Percentiles rank a stretch among this genome's conserved stretches.
Conservation (phyloP, 2,113 vertebrate species). For the Willisornis vidua region DNA sequence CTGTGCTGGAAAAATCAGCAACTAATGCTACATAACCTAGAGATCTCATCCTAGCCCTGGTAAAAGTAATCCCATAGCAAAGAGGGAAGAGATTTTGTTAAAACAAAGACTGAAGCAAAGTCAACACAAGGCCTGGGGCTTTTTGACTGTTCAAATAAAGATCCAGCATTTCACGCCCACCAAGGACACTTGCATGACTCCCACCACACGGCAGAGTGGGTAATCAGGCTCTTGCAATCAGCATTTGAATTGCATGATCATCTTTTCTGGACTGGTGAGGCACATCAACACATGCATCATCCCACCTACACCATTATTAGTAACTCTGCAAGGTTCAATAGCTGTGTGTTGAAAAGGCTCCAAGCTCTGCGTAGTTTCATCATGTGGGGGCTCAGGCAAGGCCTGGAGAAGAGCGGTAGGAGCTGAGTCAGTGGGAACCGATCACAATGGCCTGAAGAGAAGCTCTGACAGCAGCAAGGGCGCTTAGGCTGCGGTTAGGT, state of each 20-base stretch:
- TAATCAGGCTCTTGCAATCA: background rate
- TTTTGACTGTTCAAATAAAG: background rate
- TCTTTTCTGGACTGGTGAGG: background rate
- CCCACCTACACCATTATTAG: background rate
- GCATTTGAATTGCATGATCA: background rate
- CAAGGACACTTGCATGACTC: background rate
- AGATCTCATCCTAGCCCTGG: rapidly evolving
- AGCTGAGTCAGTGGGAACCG: rapidly evolving
- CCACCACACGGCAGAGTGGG: rapidly evolving
- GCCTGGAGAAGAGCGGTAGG: background rate
- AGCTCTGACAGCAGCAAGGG: background rate
- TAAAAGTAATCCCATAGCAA: background rate
- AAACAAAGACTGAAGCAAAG: background rate
- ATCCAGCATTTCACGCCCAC: background rate
- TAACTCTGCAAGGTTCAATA: background rate
- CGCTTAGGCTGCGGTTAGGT: background rate
- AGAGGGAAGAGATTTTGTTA: background rate
- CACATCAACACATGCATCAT: background rate
- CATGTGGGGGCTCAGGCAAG: background rate
- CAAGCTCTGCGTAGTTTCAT: background rate
- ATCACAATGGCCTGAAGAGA: background rate
- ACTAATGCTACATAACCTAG: background rate
- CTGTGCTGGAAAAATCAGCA: background rate
- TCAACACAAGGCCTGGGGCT: background rate
- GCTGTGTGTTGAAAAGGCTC: background rate